A percentile compares a stretch with the other conserved stretches of the same genome.
phyloP scores from a whole-genome alignment of 2,797 vertebrate genomes.

The Myripristis jacobus region DNA sequence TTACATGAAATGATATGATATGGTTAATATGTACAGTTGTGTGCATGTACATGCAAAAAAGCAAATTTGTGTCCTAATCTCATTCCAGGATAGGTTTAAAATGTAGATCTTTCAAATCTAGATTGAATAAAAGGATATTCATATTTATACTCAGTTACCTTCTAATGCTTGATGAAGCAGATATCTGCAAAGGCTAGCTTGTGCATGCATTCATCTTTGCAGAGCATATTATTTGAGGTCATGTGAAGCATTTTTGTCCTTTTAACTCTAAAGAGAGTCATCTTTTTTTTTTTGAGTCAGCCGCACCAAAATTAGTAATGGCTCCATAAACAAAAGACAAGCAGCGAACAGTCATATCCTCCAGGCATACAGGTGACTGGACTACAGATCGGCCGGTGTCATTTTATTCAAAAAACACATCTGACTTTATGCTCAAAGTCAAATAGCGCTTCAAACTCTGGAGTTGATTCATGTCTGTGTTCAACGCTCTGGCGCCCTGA shows the following conservation, averaged over 20 bases:
- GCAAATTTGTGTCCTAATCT: neutral
- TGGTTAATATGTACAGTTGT: too few species aligned
- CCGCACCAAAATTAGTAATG: conserved; percentile 28
- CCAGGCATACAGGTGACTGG: conserved; percentile 56
- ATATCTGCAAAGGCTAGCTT: conserved; percentile 7
- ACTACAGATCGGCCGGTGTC: conserved; percentile 58
- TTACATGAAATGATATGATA: neutral
- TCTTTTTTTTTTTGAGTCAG: conserved; percentile 33
- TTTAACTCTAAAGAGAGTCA: conserved; percentile 20
- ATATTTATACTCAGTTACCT: conserved; percentile 21
- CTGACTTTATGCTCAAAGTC: conserved; percentile 56
- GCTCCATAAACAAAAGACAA: conserved; percentile 55
- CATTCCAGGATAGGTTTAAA: neutral
- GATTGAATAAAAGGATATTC: conserved; percentile 29
- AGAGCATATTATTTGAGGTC: conserved; percentile 1
- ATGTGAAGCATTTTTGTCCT: conserved; percentile 21
- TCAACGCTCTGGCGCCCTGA: conserved; percentile 32
- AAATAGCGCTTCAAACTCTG: conserved; percentile 50
- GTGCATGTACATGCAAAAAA: too few species aligned
- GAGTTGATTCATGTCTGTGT: conserved; percentile 43
- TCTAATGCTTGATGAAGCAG: conserved; percentile 3
- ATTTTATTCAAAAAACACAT: conserved; percentile 65
- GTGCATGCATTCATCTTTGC: conserved; percentile 28
- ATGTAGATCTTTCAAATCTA: conserved; percentile 17
- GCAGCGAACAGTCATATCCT: conserved; percentile 50